These are phyloP conservation scores for Morbakka virulenta DNA, from an alignment of 30 jellyfish, hydroid and myxozoan genomes.

Conservation along the genomic window DNA sequence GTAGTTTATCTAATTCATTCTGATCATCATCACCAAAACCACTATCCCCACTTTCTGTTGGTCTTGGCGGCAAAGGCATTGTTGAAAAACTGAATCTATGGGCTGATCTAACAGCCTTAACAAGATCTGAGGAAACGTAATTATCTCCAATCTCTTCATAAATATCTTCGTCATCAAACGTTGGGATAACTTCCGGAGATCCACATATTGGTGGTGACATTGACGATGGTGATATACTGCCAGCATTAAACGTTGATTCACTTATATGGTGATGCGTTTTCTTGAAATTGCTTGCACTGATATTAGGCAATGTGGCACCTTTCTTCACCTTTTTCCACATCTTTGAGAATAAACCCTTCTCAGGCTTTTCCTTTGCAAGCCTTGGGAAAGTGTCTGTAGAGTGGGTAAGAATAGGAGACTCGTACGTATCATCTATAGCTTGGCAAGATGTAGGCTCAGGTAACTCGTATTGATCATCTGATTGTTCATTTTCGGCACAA, in stretches of 20 bases:
- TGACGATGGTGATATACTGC: background rate
- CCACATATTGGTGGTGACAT: background rate
- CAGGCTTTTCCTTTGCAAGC: background rate
- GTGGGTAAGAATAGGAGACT: background rate
- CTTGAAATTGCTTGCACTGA: background rate
- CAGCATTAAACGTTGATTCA: background rate
- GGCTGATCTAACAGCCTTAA: slow-evolving; percentile 51
- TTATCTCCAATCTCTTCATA: slow-evolving; percentile 65
- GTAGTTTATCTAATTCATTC: slow-evolving; percentile 27
- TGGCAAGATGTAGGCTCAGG: background rate
- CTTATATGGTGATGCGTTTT: background rate
- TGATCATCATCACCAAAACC: slow-evolving; percentile 89
- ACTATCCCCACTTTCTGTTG: slow-evolving; percentile 46
- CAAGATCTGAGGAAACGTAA: slow-evolving; percentile 56
- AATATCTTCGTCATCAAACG: slow-evolving; percentile 63
- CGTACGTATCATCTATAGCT: background rate
- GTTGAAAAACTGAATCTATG: slow-evolving; percentile 1
- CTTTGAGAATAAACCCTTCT: background rate
- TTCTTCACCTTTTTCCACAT: background rate
- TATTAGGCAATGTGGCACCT: background rate
- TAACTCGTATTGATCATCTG: background rate
- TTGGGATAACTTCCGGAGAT: slow-evolving; percentile 1
- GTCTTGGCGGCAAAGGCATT: slow-evolving; percentile 5
- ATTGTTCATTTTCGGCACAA: background rate
- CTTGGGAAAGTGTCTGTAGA: background rate